Base-by-base conservation (phyloP, 2,888 invertebrate species). In the Mimachlamys varia region DNA sequence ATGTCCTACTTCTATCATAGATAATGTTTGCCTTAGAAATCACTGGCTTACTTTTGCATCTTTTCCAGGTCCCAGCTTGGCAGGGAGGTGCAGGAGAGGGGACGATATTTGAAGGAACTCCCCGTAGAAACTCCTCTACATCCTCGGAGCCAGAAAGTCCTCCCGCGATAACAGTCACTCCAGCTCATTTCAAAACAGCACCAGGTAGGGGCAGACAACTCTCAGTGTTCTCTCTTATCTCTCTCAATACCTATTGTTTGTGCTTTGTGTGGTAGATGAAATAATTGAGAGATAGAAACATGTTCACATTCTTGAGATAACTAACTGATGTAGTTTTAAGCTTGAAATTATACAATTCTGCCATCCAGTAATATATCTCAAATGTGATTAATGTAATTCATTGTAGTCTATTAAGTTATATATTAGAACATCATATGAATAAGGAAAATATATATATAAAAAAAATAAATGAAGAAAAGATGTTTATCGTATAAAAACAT, bases 71-170 rank as follows among this genome's bases (percentile, higher is more conserved):
- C 13, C 95, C 95, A 55, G 95, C 94, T 0, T 95, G 95, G 95
- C 94, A 95, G 88, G 95, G 95, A n/a, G 95, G 95, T 0, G 89
- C 92, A 19, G 95, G 95, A 4, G 95, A 95, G 55, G 95, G 95
- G 3, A 92, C 92, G 87, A 89, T 91, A 22, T 90, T 94, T 38
- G 90, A 89, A 88, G 91, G 76, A 33, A 0, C 76, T 27, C 10
- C 33, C 12, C 76, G 76, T 33, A 76, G 76, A 33, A 76, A 76
- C 12, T 76, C 76, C 27, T 76, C 76, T 2, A 76, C 76, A 12
- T 76, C 76, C 4, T 76, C 76, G 27, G 76, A 76, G 33, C 76
- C 76, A 27, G 76, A 76, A 15, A 76, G 76, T 33, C 76, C 76
- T 76, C 76, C 76, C 27, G 76, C 76, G 13, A 76, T 76, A 76